Evolutionary conservation across 2,888 invertebrate species (phyloP), one percentile per base, ranked within the genome.

Genomic region (Andrena camellia): DNA sequence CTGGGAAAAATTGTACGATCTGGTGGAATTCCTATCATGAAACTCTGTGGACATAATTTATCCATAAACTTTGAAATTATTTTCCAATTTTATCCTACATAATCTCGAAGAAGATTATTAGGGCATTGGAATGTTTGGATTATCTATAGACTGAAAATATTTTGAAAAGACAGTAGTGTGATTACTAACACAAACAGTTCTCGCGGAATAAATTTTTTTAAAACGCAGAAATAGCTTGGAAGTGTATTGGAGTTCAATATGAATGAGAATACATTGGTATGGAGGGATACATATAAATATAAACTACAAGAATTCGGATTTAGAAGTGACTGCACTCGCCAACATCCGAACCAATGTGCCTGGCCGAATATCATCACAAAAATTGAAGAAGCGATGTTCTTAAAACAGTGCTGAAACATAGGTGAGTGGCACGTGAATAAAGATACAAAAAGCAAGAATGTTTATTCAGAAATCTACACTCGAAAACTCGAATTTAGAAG

Each of bases 1-100:
- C 50, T 68, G 50, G 29, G 59, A 59, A 75, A 75, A 75, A 52
- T 42, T 33, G 33, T 42, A 31, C 48, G 59, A 33, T 29, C 33
- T 10, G 35, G 7, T 13, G 10, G 20, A 4, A 8, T 10, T 64
- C 35, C 13, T 35, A 35, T 17, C 3, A 6, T 8, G 13, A 35
- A 57, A 20, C 54, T 66, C 54, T 29, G 0, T 23, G 54, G 23
- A 26, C 10, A 57, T 57, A 10, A 26, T 10, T 20, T 10, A 57
- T 23, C 57, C 2, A 52, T 4, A 4, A 57, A 23, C 57, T 57
- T 57, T 10, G 20, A 57, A 57, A 23, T 57, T 23, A 13, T 20
- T 20, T 57, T 57, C 10, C 13, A 23, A 4, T 26, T 57, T 23
- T 23, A 57, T 57, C 10, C 20, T 52, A 20, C 20, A 20, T 52